Evolutionary conservation across 2,888 invertebrate species (phyloP), one percentile per base, ranked within the genome.

Genomic region (Apamea monoglypha): DNA sequence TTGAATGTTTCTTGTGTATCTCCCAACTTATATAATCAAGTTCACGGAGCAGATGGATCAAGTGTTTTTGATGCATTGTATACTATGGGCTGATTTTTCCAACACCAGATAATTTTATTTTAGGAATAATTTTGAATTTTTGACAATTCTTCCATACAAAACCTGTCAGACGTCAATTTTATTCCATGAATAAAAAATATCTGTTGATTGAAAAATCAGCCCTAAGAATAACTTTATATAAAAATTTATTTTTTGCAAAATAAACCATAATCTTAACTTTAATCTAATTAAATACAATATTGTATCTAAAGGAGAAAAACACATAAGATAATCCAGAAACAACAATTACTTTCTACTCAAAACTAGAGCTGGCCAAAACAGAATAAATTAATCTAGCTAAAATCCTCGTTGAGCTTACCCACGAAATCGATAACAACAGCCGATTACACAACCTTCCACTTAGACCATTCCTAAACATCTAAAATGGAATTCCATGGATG

Each of bases 381-480:
- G 73, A 85, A 82, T 69, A 81, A 82, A 85, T 84, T 69, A 85
- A 83, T 85, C n/a, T 66, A 59, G 61, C 76, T 73, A 82, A 82
- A 82, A 74, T 82, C 63, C 29, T 61, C 40, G 50, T 29, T 53
- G 36, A 66, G 63, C 36, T 29, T 44, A 61, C 63, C 47, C 59
- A 77, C 36, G n/a, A 72, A 63, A 84, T 85, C 70, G 47, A 83
- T 78, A 76, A 50, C 74, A 61, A 78, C 63, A 70, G 29, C 47
- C 29, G 66, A 75, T 70, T 78, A 63, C 70, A 70, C 66, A 40
- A 76, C 40, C 44, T 50, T 50, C 47, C 53, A 29, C 70, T 32
- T 12, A 66, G 29, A 66, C 36, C 25, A 47, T 69, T 25, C 40
- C 32, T 74, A 53, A 50, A 50, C 59, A 25, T 67, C 75, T 67